Evolutionary conservation across 2,113 vertebrate species (phyloP).

Genomic region (Phalacrocorax pelagicus): DNA sequence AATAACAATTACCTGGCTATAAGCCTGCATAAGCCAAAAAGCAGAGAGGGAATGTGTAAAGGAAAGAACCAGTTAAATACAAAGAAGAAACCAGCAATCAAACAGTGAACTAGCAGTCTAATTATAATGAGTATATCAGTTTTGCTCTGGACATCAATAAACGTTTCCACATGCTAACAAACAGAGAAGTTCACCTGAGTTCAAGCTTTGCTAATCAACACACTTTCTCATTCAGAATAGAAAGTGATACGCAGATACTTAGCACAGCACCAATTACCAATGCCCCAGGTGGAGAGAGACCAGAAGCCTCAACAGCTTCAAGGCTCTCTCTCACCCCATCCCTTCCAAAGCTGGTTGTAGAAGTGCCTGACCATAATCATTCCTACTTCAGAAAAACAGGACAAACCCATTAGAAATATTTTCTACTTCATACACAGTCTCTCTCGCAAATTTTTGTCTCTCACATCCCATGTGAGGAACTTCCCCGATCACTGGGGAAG

Average conservation of each 20-base stretch:
- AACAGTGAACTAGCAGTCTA: neutral
- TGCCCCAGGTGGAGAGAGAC: neutral
- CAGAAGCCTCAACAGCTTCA: neutral
- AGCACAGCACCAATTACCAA: neutral
- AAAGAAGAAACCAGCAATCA: neutral
- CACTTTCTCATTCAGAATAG: neutral
- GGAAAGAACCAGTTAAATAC: neutral
- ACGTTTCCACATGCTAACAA: neutral
- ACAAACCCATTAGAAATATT: neutral
- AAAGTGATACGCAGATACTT: accelerated
- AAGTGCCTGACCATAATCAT: neutral
- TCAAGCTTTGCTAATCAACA: neutral
- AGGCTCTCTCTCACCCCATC: neutral
- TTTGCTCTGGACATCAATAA: neutral
- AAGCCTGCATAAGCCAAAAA: neutral
- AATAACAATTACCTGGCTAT: neutral
- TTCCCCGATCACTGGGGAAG: neutral
- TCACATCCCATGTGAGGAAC: neutral
- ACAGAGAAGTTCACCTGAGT: neutral
- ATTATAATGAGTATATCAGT: neutral
- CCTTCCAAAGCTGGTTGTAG: neutral
- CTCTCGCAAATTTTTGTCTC: neutral
- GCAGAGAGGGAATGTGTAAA: neutral
- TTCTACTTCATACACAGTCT: neutral
- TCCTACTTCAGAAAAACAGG: neutral